phyloP scores from a whole-genome alignment of 1,140 invertebrate genomes.

The Andricus grossulariae region DNA sequence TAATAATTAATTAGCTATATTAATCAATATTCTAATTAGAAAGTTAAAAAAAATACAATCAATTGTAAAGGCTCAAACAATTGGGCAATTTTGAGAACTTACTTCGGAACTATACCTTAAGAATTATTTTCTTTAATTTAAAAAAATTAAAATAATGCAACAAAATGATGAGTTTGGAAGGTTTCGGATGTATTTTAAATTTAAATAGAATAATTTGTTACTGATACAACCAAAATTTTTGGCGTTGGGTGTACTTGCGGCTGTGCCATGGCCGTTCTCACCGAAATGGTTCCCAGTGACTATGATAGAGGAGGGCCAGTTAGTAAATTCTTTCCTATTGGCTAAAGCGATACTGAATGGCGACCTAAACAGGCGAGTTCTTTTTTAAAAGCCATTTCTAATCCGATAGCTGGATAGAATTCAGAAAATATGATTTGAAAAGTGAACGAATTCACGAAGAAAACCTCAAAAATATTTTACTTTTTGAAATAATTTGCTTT shows the following conservation, averaged over 20 bases:
- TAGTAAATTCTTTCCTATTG: constrained; percentile 24
- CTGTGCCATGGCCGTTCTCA: constrained; percentile 24
- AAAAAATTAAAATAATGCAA: too few species aligned
- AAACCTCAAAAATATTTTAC: too few species aligned
- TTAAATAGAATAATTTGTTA: background rate
- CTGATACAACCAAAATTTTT: background rate
- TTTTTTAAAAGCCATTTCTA: constrained; percentile 13
- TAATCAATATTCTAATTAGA: too few species aligned
- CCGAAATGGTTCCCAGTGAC: constrained; percentile 27
- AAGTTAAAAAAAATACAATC: too few species aligned
- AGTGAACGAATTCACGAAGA: too few species aligned
- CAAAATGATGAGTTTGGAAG: background rate
- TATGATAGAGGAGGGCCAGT: constrained; percentile 28
- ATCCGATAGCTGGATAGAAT: background rate
- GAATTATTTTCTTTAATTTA: too few species aligned
- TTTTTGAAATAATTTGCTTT: too few species aligned
- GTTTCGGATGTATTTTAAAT: background rate
- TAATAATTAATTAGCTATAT: too few species aligned
- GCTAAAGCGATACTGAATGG: constrained; percentile 16
- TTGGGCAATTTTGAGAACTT: too few species aligned
- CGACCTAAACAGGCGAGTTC: constrained; percentile 15
- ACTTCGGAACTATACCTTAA: too few species aligned
- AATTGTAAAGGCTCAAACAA: too few species aligned
- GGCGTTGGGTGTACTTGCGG: constrained; percentile 2
- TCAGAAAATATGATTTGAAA: background rate